Conservation (phyloP, 1,140 invertebrate species). For the Trichonephila clavata region DNA sequence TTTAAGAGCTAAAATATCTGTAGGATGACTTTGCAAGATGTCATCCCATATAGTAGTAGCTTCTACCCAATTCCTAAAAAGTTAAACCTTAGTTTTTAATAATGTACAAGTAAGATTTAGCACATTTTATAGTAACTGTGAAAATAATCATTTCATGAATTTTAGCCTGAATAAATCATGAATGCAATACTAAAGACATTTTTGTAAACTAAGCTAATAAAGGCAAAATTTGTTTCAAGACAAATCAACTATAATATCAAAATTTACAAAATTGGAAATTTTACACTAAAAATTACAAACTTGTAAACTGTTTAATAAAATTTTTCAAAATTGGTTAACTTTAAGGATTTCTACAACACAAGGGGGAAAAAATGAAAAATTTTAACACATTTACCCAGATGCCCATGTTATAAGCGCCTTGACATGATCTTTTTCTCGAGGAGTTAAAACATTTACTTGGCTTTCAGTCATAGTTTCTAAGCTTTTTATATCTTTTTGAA, state of each 20-base stretch:
- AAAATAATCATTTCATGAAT: no score
- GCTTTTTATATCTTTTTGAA: conserved; percentile 79
- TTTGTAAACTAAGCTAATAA: no score
- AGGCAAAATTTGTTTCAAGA: no score
- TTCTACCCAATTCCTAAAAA: conserved; percentile 77
- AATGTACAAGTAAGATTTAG: background rate
- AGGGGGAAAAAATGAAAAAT: background rate
- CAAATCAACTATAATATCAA: no score
- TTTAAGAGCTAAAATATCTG: conserved; percentile 84
- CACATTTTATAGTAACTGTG: no score
- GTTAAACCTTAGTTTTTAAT: background rate
- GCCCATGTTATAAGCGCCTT: conserved; percentile 82
- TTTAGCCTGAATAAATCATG: no score
- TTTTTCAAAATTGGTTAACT: no score
- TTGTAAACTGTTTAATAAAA: no score
- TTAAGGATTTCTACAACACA: no score
- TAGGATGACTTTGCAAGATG: conserved; percentile 82
- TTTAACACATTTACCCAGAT: conserved; percentile 80
- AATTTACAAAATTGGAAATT: no score
- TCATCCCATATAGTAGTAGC: conserved; percentile 82
- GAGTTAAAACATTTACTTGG: conserved; percentile 75
- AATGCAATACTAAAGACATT: no score
- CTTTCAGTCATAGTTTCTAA: conserved; percentile 62
- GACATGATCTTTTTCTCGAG: conserved; percentile 82
- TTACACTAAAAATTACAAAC: no score